Conservation (phyloP, 2,797 vertebrate genomes). For the Schizothorax lantsangensis region DNA sequence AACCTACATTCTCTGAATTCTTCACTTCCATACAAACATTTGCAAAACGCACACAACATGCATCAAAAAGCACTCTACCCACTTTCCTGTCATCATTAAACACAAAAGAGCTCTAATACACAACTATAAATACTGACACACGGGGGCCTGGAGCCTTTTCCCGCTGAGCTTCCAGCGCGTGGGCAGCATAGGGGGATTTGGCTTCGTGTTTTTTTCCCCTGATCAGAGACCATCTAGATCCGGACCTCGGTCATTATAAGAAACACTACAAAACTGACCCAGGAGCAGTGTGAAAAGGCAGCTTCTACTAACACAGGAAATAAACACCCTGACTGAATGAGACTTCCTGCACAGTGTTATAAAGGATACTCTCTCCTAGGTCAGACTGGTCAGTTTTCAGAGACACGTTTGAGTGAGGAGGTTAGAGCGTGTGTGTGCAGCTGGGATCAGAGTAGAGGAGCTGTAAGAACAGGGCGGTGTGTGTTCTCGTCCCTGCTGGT, state of each 20-base stretch:
- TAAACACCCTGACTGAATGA: constrained; percentile 70
- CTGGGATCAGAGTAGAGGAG: constrained; percentile 61
- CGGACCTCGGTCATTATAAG: constrained; percentile 12
- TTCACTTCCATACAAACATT: constrained; percentile 33
- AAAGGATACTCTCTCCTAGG: constrained; percentile 72
- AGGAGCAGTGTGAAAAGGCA: constrained; percentile 51
- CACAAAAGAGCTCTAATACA: constrained; percentile 70
- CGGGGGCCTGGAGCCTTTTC: constrained; percentile 71
- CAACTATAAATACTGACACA: constrained; percentile 81
- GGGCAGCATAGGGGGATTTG: constrained; percentile 71
- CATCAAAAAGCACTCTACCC: constrained; percentile 53
- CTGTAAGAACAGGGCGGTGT: constrained; percentile 64
- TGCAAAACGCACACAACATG: constrained; percentile 26
- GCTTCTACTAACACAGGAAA: constrained; percentile 73
- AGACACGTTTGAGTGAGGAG: constrained; percentile 65
- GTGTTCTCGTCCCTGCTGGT: constrained; percentile 86
- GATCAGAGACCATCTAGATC: constrained; percentile 47
- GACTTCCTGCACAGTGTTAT: constrained; percentile 82
- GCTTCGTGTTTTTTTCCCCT: constrained; percentile 10
- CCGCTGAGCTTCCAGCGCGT: constrained; percentile 80
- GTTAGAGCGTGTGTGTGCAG: constrained; percentile 53
- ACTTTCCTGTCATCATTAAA: constrained; percentile 80
- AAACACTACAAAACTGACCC: constrained; percentile 43
- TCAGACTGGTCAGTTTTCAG: constrained; percentile 63
- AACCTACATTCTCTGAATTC: constrained; percentile 45